Evolutionary conservation across 1,140 invertebrate genomes (phyloP), one percentile per base, ranked within the genome.

Genomic region (Megalopta genalis): DNA sequence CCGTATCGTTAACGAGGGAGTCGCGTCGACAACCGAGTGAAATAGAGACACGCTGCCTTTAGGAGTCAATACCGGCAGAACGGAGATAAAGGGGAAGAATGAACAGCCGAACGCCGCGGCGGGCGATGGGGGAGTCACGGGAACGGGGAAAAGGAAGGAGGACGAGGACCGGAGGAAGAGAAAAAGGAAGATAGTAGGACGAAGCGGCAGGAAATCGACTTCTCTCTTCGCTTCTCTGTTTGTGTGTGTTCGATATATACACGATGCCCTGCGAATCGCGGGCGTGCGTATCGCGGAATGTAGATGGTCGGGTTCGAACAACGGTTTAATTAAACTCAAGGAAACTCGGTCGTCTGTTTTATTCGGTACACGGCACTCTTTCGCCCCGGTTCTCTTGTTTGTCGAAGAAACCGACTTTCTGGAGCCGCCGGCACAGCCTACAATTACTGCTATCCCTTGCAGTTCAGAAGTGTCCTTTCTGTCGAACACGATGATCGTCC

Each of bases 291-390:
- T 10, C 16, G 37, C 63, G 63, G 37, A 65, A 42, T 39, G 21
- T 37, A 65, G 77, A 69, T 80, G 60, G 64, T 39, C 68, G 65
- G n/a, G 54, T 52, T 42, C 37, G 80, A 65, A 69, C 71, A 42
- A 52, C 66, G 81, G 85, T 88, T 87, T 88, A 88, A 88, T 88
- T 88, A 88, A 88, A 88, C 82, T 85, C 69, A 18, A 59, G n/a
- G 68, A 70, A 64, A n/a, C 52, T 62, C 39, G 60, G 73, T 57
- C 63, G 63, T 46, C 8, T 21, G 63, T 42, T 42, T 32, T 10
- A 21, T 32, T n/a, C 63, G 32, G 37, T 32, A 16, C 27, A 12
- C 16, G 37, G 25, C 6, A 64, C 63, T 65, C 63, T 65, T 65
- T 42, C 21, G 14, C 18, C 32, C 6, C 32, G n/a, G 21, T 12